These are phyloP conservation scores for Formica selysi DNA, from an alignment of 1,140 invertebrate species.

Conservation along the genomic window DNA sequence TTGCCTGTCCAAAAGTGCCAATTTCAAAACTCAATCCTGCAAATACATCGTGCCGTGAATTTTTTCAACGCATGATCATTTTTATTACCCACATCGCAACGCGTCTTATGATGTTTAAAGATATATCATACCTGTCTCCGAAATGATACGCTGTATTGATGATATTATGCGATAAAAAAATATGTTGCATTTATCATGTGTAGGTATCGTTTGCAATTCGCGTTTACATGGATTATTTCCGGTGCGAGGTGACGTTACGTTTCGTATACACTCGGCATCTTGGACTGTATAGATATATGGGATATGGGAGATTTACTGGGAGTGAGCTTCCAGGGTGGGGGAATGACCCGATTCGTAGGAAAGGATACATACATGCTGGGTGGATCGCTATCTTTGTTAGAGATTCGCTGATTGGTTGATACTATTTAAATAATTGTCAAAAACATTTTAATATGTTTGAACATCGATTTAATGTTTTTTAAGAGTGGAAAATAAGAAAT, in stretches of 20 bases:
- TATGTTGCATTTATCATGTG: slow-evolving; percentile 67
- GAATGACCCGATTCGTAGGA: too few relatives aligned
- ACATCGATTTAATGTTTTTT: too few relatives aligned
- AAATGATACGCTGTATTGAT: slow-evolving; percentile 57
- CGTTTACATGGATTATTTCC: slow-evolving; percentile 34
- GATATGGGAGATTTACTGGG: too few relatives aligned
- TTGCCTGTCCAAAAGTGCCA: background rate
- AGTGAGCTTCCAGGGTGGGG: too few relatives aligned
- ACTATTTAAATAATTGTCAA: too few relatives aligned
- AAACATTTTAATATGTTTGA: too few relatives aligned
- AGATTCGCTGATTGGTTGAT: too few relatives aligned
- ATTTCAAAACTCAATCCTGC: background rate
- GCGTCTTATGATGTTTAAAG: slow-evolving; percentile 34
- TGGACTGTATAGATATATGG: too few relatives aligned
- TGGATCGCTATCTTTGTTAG: too few relatives aligned
- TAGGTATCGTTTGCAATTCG: slow-evolving; percentile 60
- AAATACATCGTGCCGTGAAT: slow-evolving; percentile 5
- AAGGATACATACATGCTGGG: too few relatives aligned
- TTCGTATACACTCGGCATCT: background rate
- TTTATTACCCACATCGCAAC: slow-evolving; percentile 3
- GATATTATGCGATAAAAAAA: slow-evolving; percentile 59
- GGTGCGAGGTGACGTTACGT: background rate
- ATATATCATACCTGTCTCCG: slow-evolving; percentile 63
- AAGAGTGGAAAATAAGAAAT: too few relatives aligned
- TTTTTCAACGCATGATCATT: slow-evolving; percentile 7